phyloP scores from a whole-genome alignment of 2,113 vertebrate genomes.

The Corythoichthys intestinalis region DNA sequence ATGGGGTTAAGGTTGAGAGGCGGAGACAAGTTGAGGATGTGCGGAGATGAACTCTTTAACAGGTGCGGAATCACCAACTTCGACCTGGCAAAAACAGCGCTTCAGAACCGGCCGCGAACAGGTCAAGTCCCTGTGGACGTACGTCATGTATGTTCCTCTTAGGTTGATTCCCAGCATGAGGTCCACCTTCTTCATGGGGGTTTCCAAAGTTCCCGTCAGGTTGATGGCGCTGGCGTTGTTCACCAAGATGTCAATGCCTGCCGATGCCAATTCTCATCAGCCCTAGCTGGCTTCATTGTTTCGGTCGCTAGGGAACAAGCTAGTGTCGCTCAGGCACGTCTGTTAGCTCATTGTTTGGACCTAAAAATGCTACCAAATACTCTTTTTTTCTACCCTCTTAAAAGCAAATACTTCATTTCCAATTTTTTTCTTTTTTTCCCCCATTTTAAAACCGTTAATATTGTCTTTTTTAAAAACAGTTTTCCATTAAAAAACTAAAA shows the following conservation, averaged over 20 bases:
- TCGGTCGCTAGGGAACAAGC: no score
- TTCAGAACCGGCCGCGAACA: neutral
- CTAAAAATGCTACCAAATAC: no score
- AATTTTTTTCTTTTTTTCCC: no score
- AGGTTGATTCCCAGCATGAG: conserved; percentile 94
- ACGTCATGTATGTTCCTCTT: conserved; percentile 94
- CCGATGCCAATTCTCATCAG: conserved; percentile 8
- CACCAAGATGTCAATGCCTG: conserved; percentile 88
- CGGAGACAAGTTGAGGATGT: conserved; percentile 94
- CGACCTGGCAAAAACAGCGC: conserved; percentile 70
- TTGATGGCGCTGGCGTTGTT: conserved; percentile 97
- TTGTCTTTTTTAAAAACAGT: no score
- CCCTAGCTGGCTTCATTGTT: no score
- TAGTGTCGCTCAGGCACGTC: no score
- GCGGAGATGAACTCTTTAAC: conserved; percentile 83
- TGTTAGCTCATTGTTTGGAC: no score
- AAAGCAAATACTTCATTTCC: no score
- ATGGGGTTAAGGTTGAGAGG: conserved; percentile 91
- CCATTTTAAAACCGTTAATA: no score
- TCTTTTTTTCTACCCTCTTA: no score
- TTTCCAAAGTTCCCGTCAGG: conserved; percentile 90
- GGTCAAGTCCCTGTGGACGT: conserved; percentile 38
- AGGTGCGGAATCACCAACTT: conserved; percentile 90
- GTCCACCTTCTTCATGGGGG: conserved; percentile 89
- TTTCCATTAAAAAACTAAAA: no score